These are phyloP conservation scores for Carterocephalus palaemon DNA, from an alignment of 2,888 invertebrate species.

Conservation along the genomic window DNA sequence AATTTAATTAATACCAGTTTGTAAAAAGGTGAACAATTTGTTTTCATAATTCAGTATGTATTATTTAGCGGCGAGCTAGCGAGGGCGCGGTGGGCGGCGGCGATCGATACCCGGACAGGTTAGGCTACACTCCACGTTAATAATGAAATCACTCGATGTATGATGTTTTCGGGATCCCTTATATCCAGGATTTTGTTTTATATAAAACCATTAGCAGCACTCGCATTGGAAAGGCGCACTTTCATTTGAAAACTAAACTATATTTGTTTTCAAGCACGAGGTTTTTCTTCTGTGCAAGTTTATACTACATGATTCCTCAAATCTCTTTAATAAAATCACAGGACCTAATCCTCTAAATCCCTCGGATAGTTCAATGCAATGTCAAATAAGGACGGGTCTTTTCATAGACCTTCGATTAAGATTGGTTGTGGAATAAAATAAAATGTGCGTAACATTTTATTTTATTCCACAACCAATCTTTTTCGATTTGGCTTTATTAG, in stretches of 20 bases:
- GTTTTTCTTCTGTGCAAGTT: no score
- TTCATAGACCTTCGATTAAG: constrained; percentile 3
- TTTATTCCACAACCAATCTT: constrained; percentile 9
- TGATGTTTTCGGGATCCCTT: constrained; percentile 9
- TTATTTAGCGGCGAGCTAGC: constrained; percentile 31
- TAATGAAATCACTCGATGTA: constrained; percentile 57
- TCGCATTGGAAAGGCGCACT: constrained; percentile 1
- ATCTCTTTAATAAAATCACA: no score
- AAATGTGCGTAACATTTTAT: constrained; percentile 16
- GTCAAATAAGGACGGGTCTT: background rate
- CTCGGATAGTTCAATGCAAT: no score
- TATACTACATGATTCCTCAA: no score
- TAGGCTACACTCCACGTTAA: constrained; percentile 55
- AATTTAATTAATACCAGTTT: constrained; percentile 23
- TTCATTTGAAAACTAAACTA: no score
- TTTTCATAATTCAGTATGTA: constrained; percentile 27
- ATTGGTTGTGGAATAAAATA: constrained; percentile 7
- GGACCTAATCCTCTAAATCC: no score
- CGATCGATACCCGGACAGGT: constrained; percentile 38
- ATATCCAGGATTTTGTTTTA: background rate
- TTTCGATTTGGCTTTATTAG: constrained; percentile 25
- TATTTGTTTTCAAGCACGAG: no score
- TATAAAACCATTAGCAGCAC: constrained; percentile 7
- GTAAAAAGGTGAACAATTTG: constrained; percentile 17
- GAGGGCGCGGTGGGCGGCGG: constrained; percentile 30